phyloP scores from a whole-genome alignment of 2,797 vertebrate species.

The Scolopax bukidnonensis region DNA sequence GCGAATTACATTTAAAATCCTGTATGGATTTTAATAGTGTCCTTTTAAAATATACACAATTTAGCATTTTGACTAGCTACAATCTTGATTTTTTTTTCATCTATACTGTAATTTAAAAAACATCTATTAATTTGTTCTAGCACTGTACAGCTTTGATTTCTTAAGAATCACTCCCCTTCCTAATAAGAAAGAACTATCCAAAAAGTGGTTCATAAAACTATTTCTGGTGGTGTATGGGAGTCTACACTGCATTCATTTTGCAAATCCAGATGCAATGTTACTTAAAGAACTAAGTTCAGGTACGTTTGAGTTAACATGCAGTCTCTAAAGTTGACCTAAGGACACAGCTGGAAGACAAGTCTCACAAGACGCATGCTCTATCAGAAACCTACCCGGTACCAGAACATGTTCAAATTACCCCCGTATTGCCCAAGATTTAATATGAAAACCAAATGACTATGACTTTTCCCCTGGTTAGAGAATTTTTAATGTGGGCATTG shows the following conservation, averaged over 20 bases:
- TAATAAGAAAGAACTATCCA: not conserved
- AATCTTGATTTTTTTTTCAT: not conserved
- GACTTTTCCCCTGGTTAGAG: not conserved
- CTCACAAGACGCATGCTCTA: accelerated
- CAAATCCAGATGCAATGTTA: not conserved
- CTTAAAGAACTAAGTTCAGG: accelerated
- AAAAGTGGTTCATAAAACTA: not conserved
- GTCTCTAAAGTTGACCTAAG: not conserved
- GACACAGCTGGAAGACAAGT: accelerated
- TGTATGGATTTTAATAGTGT: slow-evolving; percentile 38
- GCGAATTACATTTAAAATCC: slow-evolving; percentile 41
- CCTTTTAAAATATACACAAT: not conserved
- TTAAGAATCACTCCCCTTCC: not conserved
- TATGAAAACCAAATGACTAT: accelerated
- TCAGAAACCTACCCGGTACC: not conserved
- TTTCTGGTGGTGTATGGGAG: not conserved
- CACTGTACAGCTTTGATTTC: not conserved
- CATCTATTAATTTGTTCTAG: not conserved
- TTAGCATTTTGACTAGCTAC: not conserved
- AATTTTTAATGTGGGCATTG: not conserved
- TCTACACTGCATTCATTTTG: not conserved
- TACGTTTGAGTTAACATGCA: accelerated
- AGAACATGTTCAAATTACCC: not conserved
- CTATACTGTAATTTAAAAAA: not conserved
- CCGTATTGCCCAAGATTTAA: accelerated